Evolutionary conservation across 2,797 vertebrate genomes (phyloP).

Genomic region (Mycteria americana): DNA sequence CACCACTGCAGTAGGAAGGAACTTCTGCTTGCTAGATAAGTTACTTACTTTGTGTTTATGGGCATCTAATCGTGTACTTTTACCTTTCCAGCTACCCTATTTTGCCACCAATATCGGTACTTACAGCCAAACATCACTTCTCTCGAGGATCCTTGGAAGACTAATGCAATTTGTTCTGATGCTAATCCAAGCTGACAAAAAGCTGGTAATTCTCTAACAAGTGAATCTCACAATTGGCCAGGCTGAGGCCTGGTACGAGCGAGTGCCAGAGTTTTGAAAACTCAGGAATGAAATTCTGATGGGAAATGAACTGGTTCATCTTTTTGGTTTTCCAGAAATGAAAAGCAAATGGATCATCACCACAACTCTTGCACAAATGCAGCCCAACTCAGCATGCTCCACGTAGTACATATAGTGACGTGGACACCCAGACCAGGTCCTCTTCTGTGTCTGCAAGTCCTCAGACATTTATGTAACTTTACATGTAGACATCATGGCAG

Average conservation of each 20-base stretch:
- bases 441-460: background rate
- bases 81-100: background rate
- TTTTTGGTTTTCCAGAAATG: background rate
- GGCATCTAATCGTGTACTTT: background rate
- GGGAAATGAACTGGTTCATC: background rate
- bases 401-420: background rate
- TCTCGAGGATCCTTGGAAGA: background rate
- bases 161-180: background rate
- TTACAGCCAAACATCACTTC: background rate
- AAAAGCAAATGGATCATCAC: background rate
- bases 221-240: accelerated
- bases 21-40: background rate
- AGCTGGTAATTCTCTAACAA: background rate
- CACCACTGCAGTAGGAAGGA: background rate
- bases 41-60: background rate
- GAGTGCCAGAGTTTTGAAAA: background rate
- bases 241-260: background rate
- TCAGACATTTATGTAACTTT: background rate
- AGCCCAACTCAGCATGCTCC: background rate
- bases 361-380: background rate
- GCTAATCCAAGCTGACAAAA: background rate
- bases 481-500: background rate
- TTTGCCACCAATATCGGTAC: background rate
- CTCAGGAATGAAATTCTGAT: background rate
- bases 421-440: background rate